Conservation (phyloP, 35 echinoderm and acorn worm species). For the Apostichopus californicus region DNA sequence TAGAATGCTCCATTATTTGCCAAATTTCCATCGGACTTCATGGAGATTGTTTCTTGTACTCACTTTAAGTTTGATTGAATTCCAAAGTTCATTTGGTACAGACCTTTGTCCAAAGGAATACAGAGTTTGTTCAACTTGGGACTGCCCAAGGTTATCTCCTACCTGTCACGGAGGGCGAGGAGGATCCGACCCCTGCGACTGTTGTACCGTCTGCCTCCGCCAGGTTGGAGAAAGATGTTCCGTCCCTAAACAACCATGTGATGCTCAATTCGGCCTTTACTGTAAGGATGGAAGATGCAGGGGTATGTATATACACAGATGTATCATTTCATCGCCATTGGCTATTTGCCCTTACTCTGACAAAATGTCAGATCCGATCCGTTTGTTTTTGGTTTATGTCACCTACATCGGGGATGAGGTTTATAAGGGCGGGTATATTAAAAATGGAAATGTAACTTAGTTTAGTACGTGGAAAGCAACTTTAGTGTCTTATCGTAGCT, state of each 20-base stretch:
- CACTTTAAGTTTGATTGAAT: background rate
- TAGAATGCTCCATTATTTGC: background rate
- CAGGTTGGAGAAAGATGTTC: slow-evolving; percentile 82
- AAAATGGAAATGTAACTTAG: no score
- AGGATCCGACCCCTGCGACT: slow-evolving; percentile 77
- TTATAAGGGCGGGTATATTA: no score
- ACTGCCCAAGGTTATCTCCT: slow-evolving; percentile 70
- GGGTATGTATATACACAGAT: slow-evolving; percentile 60
- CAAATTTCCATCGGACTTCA: background rate
- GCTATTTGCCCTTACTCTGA: no score
- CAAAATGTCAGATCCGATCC: no score
- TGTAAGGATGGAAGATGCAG: slow-evolving; percentile 80
- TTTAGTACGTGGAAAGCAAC: no score
- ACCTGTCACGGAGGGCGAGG: slow-evolving; percentile 66
- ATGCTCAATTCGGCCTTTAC: slow-evolving; percentile 75
- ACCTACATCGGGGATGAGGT: no score
- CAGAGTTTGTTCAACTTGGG: slow-evolving; percentile 62
- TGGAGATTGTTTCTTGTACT: background rate
- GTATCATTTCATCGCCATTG: no score
- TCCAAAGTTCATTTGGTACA: slow-evolving; percentile 10
- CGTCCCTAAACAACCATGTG: slow-evolving; percentile 83
- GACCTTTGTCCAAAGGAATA: slow-evolving; percentile 83
- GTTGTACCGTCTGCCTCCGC: slow-evolving; percentile 85
- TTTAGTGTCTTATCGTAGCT: no score
- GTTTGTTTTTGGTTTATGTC: no score